Percentiles rank a stretch among this genome's conserved stretches.
phyloP scores from a whole-genome alignment of 2,113 vertebrate genomes.

The Macrotis lagotis region DNA sequence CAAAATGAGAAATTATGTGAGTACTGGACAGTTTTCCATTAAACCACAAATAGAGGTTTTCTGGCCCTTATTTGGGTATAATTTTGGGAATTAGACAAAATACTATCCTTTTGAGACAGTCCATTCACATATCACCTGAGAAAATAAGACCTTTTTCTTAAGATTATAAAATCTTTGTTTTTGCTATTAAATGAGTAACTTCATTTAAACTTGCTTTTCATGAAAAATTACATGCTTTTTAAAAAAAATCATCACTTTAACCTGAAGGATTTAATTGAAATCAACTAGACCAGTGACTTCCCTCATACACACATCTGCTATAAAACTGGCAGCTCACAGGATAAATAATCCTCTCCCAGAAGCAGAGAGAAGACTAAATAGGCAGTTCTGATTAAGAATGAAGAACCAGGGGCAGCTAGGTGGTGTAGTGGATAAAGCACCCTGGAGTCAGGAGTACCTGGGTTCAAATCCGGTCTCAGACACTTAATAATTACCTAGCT shows the following conservation, averaged over 20 bases:
- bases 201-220: background rate
- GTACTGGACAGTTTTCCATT: background rate
- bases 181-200: slow-evolving; percentile 1
- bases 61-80: background rate
- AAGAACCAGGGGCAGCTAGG: no score
- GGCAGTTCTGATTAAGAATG: background rate
- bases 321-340: background rate
- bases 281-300: background rate
- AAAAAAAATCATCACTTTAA: background rate
- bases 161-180: background rate
- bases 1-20: background rate
- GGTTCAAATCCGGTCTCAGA: no score
- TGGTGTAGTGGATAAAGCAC: no score
- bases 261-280: slow-evolving; percentile 21
- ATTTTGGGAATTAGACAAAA: background rate
- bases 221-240: background rate
- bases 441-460: no score
- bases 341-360: background rate
- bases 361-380: background rate
- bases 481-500: no score
- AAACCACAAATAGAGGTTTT: background rate
- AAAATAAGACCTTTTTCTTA: slow-evolving; percentile 18
- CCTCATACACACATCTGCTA: background rate
- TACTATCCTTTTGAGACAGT: background rate
- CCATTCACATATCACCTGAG: background rate